Evolutionary conservation across 2,113 vertebrate genomes (phyloP).

Genomic region (Charadrius vociferus): DNA sequence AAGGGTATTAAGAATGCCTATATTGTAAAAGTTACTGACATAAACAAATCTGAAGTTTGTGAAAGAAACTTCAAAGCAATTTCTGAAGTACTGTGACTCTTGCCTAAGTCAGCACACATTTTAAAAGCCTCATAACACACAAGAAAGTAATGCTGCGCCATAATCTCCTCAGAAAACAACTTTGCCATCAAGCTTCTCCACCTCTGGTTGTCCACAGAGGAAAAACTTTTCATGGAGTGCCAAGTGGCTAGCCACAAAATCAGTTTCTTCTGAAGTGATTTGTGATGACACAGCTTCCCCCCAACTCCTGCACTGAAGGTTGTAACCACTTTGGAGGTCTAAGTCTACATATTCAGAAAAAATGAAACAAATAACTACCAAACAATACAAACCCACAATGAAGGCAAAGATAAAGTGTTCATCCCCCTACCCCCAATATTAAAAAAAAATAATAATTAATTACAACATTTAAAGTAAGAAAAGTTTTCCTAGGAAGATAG

Average conservation of each 20-base stretch:
- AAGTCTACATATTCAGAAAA: background rate
- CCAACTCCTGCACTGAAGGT: background rate
- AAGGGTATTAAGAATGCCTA: background rate
- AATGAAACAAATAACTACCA: background rate
- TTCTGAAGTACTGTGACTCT: background rate
- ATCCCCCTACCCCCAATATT: rapidly evolving
- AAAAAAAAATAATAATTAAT: background rate
- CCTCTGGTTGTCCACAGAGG: background rate
- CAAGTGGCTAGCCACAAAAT: background rate
- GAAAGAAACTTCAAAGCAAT: background rate
- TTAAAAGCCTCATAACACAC: background rate
- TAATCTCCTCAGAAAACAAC: background rate
- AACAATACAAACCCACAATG: background rate
- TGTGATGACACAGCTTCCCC: background rate
- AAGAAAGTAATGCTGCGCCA: background rate
- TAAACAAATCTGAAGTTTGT: background rate
- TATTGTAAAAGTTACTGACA: background rate
- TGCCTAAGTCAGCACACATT: background rate
- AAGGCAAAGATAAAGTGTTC: background rate
- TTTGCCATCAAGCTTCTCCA: background rate
- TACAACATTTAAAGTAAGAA: background rate
- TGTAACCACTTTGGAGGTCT: background rate
- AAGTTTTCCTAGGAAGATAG: background rate
- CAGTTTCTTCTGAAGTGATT: background rate
- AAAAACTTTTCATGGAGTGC: background rate